Percentiles rank a stretch among this genome's conserved stretches.
Evolutionary conservation across 2,888 invertebrate genomes (phyloP).

Genomic region (Agapostemon virescens): DNA sequence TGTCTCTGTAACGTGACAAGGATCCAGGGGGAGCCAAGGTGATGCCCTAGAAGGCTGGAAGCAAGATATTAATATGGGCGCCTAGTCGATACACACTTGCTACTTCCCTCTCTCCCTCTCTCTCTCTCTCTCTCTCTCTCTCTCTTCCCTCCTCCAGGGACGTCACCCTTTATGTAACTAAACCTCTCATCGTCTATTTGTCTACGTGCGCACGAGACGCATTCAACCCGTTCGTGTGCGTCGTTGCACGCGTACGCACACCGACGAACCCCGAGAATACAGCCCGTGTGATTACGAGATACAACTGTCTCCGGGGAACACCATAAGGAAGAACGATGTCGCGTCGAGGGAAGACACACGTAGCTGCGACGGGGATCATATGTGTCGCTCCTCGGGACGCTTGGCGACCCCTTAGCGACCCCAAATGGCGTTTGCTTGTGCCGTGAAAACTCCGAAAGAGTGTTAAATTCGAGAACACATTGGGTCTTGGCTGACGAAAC

Average conservation of each 20-base stretch:
- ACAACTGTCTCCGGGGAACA: conserved; percentile 50
- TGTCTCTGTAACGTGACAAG: conserved; percentile 33
- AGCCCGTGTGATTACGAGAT: conserved; percentile 56
- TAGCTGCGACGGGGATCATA: conserved; percentile 21
- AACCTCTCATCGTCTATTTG: conserved; percentile 48
- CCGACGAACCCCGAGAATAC: conserved; percentile 12
- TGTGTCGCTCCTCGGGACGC: neutral
- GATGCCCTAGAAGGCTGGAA: conserved; percentile 60
- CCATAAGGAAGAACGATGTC: conserved; percentile 55
- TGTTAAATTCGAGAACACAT: conserved; percentile 10
- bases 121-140: conserved; percentile 35
- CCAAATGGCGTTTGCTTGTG: conserved; percentile 31
- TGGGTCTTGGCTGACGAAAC: neutral
- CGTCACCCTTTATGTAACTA: conserved; percentile 60
- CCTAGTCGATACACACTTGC: conserved; percentile 71
- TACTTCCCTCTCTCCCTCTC: conserved; percentile 54
- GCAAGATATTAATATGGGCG: conserved; percentile 69
- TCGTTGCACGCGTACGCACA: neutral
- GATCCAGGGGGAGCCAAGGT: conserved; percentile 46
- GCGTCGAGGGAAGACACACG: conserved; percentile 23
- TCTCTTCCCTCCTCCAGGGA: conserved; percentile 35
- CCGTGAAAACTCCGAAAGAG: conserved; percentile 1
- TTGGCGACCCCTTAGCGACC: neutral
- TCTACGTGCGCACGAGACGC: conserved; percentile 8
- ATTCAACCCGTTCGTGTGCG: neutral